Base-by-base conservation (phyloP, 2,797 vertebrate genomes). In the Pachyuromys duprasi region DNA sequence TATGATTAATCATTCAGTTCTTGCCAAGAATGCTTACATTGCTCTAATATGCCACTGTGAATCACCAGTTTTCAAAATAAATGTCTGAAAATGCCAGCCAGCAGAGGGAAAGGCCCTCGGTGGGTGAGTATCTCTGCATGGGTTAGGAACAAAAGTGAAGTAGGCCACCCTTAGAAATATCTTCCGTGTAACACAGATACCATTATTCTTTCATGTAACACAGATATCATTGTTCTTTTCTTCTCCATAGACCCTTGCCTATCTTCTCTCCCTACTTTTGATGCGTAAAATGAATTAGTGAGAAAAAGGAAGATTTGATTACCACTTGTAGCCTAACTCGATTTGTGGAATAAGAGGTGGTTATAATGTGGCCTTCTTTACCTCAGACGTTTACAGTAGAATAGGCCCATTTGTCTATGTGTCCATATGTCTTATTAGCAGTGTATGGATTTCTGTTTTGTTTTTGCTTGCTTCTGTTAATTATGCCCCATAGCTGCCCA, bases 1-100 rank as follows among this genome's bases (percentile, higher is more conserved):
- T 53, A 5, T 39, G 79, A 96, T 94, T 79, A 82, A 95, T 96
- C 79, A 72, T 97, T 96, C 82, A 60, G 49, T 65, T 89, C 49
- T 92, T 92, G 57, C 94, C 93, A 92, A 72, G 5, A 33, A 24
- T 84, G 28, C 33, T 76, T 82, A 90, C 86, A 79, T 74, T 45
- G 15, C 45, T 87, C 60, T 39, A 65, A 87, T 75, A 86, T 14
- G 26, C 39, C n/a, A 3, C 3, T 39, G 57, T 28, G 36, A 90
- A 36, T n/a, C n/a, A 57, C 36, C 57, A 74, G 8, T 55, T 69
- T 90, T 90, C 31, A 24, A 91, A 94, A 67, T 80, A 84, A 92
- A 89, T 63, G 39, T n/a, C 39, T 67, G 18, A 57, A 92, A 90
- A 90, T 39, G 26, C 63, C 63, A 60, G 60, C 4, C 86, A 91